phyloP scores from a whole-genome alignment of 2,113 vertebrate genomes.

The Nibea coibor region DNA sequence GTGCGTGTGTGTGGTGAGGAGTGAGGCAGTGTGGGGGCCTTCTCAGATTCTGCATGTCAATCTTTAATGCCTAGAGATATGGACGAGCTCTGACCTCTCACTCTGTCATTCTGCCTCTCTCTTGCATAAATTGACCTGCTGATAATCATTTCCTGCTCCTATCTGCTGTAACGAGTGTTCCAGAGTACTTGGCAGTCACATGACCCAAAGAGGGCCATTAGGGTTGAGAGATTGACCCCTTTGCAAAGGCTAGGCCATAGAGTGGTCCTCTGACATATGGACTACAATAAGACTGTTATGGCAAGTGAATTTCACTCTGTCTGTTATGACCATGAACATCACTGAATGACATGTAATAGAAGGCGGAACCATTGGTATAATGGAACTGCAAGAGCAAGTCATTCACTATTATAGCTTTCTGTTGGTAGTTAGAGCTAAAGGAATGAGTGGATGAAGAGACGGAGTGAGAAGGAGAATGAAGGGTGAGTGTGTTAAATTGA shows the following conservation, averaged over 20 bases:
- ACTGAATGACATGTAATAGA: conserved; percentile 71
- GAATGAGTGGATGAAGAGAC: conserved; percentile 34
- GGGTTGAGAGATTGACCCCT: conserved; percentile 81
- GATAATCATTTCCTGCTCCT: conserved; percentile 81
- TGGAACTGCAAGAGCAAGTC: conserved; percentile 57
- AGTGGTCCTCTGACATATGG: conserved; percentile 78
- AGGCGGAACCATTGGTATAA: conserved; percentile 69
- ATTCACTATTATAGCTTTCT: conserved; percentile 67
- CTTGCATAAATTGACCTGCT: conserved; percentile 84
- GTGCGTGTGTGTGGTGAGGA: conserved; percentile 70
- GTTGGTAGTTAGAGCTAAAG: conserved; percentile 47
- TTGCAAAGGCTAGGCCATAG: conserved; percentile 65
- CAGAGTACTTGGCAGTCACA: conserved; percentile 74
- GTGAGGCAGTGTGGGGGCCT: conserved; percentile 59
- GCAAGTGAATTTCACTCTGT: conserved; percentile 71
- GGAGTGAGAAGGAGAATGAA: conserved; percentile 17
- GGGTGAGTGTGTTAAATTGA: too few species aligned
- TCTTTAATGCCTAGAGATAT: conserved; percentile 84
- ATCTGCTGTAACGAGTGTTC: conserved; percentile 78
- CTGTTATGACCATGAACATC: conserved; percentile 75
- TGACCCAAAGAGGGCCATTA: conserved; percentile 77
- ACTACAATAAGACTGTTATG: conserved; percentile 68
- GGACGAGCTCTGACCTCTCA: conserved; percentile 78
- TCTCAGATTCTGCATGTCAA: conserved; percentile 80
- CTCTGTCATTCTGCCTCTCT: conserved; percentile 77